phyloP scores from a whole-genome alignment of 1,140 invertebrate genomes.

The Neuroterus valhalla region DNA sequence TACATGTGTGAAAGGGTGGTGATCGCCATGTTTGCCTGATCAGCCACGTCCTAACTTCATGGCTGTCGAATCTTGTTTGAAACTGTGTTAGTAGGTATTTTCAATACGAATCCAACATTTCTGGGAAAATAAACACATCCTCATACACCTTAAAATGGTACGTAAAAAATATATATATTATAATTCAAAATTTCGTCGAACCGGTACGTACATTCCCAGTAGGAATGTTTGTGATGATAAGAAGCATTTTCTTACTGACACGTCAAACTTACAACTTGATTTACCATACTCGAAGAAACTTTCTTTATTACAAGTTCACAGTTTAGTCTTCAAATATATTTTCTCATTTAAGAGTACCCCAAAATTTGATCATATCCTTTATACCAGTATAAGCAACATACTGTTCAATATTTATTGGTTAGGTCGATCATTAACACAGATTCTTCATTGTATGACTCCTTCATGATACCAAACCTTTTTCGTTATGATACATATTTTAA shows the following conservation, averaged over 20 bases:
- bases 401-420: background rate
- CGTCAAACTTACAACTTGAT: slow-evolving; percentile 40
- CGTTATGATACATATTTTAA: too few relatives aligned
- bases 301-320: background rate
- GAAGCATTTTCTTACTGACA: slow-evolving; percentile 30
- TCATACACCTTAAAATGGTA: slow-evolving; percentile 58
- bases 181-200: too few relatives aligned
- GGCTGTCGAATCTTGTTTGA: slow-evolving; percentile 55
- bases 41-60: slow-evolving; percentile 67
- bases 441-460: background rate
- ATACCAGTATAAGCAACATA: background rate
- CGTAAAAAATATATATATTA: slow-evolving; percentile 38
- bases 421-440: background rate
- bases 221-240: slow-evolving; percentile 26
- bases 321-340: background rate
- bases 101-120: slow-evolving; percentile 34
- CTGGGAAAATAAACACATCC: slow-evolving; percentile 38
- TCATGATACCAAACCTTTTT: too few relatives aligned
- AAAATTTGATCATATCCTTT: background rate
- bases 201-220: slow-evolving; percentile 28
- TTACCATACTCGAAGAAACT: background rate
- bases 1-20: slow-evolving; percentile 2
- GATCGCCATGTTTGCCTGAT: slow-evolving; percentile 35
- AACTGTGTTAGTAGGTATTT: slow-evolving; percentile 38
- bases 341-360: too few relatives aligned